Conservation (phyloP, 2,797 vertebrate genomes). For the Spinibarbus caldwelli region DNA sequence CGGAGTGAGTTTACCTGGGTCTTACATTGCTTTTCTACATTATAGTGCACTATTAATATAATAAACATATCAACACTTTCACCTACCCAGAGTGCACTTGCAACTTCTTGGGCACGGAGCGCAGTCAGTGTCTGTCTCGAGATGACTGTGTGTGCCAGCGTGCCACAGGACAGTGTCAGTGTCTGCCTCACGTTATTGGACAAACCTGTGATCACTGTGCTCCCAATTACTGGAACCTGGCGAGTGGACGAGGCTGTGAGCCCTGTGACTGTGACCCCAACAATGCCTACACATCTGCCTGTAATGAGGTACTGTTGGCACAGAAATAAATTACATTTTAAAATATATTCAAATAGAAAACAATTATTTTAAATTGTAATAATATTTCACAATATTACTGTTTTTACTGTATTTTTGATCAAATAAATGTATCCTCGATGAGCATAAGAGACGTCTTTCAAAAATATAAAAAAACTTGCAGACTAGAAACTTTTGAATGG, state of each 20-base stretch:
- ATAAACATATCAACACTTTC: background rate
- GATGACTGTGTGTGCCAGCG: slow-evolving; percentile 88
- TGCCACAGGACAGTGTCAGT: slow-evolving; percentile 89
- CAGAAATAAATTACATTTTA: background rate
- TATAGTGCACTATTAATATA: background rate
- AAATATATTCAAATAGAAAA: background rate
- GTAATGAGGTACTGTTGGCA: slow-evolving; percentile 86
- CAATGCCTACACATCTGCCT: slow-evolving; percentile 83
- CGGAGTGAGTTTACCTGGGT: slow-evolving; percentile 82
- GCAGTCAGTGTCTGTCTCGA: slow-evolving; percentile 82
- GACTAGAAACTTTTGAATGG: background rate
- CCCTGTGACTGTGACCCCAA: slow-evolving; percentile 87
- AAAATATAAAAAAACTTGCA: background rate
- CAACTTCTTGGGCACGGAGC: slow-evolving; percentile 87
- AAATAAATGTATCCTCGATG: background rate
- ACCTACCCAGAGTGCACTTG: slow-evolving; percentile 87
- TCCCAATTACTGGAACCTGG: slow-evolving; percentile 93
- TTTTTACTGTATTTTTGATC: background rate
- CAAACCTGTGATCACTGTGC: slow-evolving; percentile 90
- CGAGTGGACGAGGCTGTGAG: slow-evolving; percentile 86
- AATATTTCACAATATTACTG: background rate
- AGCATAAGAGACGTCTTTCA: background rate
- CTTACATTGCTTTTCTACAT: background rate
- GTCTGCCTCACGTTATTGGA: slow-evolving; percentile 87
- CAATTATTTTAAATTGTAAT: background rate